Evolutionary conservation across 2,797 vertebrate species (phyloP).

Genomic region (Anabacerthia variegaticeps): DNA sequence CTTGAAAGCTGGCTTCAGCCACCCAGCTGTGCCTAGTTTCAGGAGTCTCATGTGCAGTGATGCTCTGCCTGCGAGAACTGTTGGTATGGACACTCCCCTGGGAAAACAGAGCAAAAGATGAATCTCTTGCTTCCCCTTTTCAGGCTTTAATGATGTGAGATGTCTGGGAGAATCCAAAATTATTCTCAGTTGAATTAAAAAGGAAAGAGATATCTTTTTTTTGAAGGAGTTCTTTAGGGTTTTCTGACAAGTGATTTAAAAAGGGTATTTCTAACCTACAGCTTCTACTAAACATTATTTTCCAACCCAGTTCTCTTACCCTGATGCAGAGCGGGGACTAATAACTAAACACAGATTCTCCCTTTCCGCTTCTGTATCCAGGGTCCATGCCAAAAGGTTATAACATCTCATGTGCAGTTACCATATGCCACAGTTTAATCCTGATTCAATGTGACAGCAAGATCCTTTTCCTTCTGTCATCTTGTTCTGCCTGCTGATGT

Average conservation of each 20-base stretch:
- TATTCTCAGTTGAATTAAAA: background rate
- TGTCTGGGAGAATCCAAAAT: background rate
- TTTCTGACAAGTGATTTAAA: background rate
- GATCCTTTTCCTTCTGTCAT: slow-evolving; percentile 13
- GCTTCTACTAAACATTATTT: background rate
- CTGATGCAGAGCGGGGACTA: background rate
- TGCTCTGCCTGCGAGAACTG: background rate
- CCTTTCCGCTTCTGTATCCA: background rate
- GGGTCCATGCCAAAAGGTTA: background rate
- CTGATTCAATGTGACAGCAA: slow-evolving; percentile 33
- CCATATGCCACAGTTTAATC: background rate
- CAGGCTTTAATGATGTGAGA: background rate
- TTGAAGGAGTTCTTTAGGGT: fast-evolving
- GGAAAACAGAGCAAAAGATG: background rate
- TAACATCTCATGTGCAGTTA: background rate
- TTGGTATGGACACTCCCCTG: background rate
- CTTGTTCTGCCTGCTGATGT: background rate
- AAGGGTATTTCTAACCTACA: background rate
- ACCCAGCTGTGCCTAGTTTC: background rate
- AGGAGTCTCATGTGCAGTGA: background rate
- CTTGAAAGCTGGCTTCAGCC: background rate
- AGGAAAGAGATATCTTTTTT: background rate
- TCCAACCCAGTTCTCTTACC: background rate
- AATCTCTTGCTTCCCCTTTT: background rate
- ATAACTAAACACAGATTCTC: background rate